Evolutionary conservation across 2,113 vertebrate genomes (phyloP).

Genomic region (Gymnorhina tibicen): DNA sequence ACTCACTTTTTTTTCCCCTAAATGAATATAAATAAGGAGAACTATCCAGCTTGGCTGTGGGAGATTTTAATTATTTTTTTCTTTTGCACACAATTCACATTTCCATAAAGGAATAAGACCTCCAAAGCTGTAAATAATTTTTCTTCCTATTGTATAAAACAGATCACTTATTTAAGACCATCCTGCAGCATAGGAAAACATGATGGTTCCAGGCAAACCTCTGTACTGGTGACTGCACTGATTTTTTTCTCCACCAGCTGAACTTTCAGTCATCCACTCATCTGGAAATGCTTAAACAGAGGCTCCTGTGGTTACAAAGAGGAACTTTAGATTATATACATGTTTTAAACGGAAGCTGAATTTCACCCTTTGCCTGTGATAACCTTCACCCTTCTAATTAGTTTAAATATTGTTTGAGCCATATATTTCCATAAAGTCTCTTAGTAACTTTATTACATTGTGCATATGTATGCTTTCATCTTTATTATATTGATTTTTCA

Average conservation of each 20-base stretch:
- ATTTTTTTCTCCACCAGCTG: background rate
- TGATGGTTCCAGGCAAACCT: background rate
- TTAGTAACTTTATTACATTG: background rate
- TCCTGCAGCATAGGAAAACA: background rate
- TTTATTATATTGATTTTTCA: constrained; percentile 34
- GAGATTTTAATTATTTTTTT: background rate
- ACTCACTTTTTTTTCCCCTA: background rate
- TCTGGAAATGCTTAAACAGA: background rate
- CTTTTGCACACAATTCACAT: background rate
- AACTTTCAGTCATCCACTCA: background rate
- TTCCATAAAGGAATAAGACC: background rate
- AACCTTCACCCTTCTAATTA: background rate
- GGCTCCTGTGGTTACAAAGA: background rate
- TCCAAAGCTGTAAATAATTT: background rate
- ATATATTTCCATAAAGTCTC: background rate
- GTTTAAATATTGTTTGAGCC: background rate
- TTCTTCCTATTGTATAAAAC: background rate
- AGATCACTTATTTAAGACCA: background rate
- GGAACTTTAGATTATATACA: background rate
- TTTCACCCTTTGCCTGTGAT: background rate
- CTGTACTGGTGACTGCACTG: background rate
- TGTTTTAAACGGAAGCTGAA: background rate
- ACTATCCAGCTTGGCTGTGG: background rate
- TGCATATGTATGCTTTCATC: background rate
- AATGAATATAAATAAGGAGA: background rate